Evolutionary conservation across 2,888 invertebrate genomes (phyloP), one percentile per base, ranked within the genome.

Genomic region (Harpagoxenus sublaevis): DNA sequence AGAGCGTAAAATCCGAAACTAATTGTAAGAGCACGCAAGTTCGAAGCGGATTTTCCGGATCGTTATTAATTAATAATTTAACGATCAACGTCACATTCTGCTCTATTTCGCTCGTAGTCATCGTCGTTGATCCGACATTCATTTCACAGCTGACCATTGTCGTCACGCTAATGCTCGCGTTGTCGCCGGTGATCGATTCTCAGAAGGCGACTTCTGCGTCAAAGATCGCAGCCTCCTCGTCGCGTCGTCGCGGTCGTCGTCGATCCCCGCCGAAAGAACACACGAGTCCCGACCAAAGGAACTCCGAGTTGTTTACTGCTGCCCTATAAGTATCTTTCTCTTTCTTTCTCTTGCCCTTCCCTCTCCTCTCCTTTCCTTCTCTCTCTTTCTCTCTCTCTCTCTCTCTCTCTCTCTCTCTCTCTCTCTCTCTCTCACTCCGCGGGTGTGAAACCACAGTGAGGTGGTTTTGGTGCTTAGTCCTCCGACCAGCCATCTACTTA

Each of bases 361-460:
- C 18, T 60, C 70, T 53, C 35, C 35, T 55, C 39, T 63, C 70
- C 68, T 39, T 23, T 23, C 23, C 0, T 23, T 23, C 23, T 75
- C 35, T 42, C 60, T 74, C 86, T 85, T 84, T 71, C 70, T 87
- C 55, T 42, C 60, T 74, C 86, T 85, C 84, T 71, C 70, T 87
- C 55, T 42, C 60, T 74, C 86, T 85, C 84, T 71, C 70, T 87
- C 55, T 23, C 23, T 75, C 35, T 23, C 23, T 75, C 35, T 23
- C 23, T 75, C 35, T 42, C 60, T 74, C 86, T 85, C 84, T 71
- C 70, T 87, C 55, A 42, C 85, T 89, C 93, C 94, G 94, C 94
- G 95, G 95, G 95, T 95, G 95, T 95, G 95, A 95, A 95, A 95
- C 95, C 95, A 95, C 95, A 95, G 94, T 91, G 92, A 94, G 94